Conservation (phyloP, 2,797 vertebrate genomes). For the Pseudochromis fuscus region DNA sequence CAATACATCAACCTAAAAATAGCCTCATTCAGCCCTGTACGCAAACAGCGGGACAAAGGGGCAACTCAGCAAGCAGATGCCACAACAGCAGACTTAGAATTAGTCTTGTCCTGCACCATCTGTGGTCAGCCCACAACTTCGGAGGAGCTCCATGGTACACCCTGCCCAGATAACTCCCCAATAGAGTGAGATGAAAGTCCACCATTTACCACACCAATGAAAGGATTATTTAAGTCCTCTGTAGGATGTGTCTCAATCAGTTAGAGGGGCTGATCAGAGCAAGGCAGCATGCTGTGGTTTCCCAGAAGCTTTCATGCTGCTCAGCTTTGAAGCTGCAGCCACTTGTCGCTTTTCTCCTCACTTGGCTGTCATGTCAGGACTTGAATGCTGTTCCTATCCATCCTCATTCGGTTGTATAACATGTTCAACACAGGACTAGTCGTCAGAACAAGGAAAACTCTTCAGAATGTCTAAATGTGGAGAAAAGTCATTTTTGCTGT, state of each 20-base stretch:
- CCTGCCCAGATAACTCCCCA: conserved; percentile 24
- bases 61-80: conserved; percentile 49
- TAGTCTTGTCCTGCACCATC: conserved; percentile 41
- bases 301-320: conserved; percentile 54
- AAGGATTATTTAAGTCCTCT: conserved; percentile 47
- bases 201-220: conserved; percentile 22
- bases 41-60: conserved; percentile 63
- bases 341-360: conserved; percentile 53
- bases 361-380: conserved; percentile 71
- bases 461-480: neutral
- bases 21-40: conserved; percentile 65
- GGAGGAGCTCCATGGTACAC: conserved; percentile 20
- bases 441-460: conserved; percentile 3
- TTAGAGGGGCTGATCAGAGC: conserved; percentile 40
- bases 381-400: conserved; percentile 50
- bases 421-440: conserved; percentile 7
- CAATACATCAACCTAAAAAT: conserved; percentile 73
- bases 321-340: conserved; percentile 72
- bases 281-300: conserved; percentile 39
- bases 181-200: conserved; percentile 48
- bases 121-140: conserved; percentile 45
- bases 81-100: conserved; percentile 53
- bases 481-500: too few species aligned
- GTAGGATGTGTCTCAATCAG: conserved; percentile 54
- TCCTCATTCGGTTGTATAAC: conserved; percentile 35